Evolutionary conservation across 2,888 invertebrate species (phyloP).

Genomic region (Cepaea hortensis): DNA sequence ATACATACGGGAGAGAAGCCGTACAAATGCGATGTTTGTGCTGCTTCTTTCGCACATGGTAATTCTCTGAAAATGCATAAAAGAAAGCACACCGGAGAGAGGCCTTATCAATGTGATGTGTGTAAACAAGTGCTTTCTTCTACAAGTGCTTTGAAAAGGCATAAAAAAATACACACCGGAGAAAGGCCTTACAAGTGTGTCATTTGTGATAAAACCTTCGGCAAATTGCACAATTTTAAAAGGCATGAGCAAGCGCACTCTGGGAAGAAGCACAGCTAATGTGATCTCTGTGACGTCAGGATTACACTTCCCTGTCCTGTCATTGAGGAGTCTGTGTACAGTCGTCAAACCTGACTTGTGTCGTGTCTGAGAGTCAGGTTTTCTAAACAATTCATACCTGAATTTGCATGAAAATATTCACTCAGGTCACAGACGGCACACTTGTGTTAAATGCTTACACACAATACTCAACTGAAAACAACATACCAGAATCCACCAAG

Average conservation of each 20-base stretch:
- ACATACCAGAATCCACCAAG: too few relatives aligned
- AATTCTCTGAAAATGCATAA: background rate
- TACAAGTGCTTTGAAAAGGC: background rate
- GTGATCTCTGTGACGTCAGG: slow-evolving; percentile 7
- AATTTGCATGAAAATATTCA: too few relatives aligned
- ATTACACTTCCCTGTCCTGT: too few relatives aligned
- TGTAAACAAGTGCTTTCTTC: background rate
- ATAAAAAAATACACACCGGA: slow-evolving; percentile 10
- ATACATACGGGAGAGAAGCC: background rate
- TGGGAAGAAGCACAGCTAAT: slow-evolving; percentile 1
- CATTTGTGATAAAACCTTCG: background rate
- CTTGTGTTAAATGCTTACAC: too few relatives aligned
- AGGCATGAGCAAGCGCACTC: background rate
- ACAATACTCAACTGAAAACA: too few relatives aligned
- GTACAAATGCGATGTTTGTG: background rate
- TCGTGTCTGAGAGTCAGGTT: too few relatives aligned
- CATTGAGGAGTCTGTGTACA: too few relatives aligned
- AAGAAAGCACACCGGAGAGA: background rate
- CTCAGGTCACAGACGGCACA: too few relatives aligned
- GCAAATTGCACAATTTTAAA: background rate
- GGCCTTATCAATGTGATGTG: background rate
- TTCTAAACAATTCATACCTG: too few relatives aligned
- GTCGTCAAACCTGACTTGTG: too few relatives aligned
- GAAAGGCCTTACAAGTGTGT: slow-evolving; percentile 26
- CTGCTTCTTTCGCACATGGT: background rate